Evolutionary conservation across 2,113 vertebrate genomes (phyloP), one percentile per base, ranked within the genome.

Genomic region (Prolemur simus): DNA sequence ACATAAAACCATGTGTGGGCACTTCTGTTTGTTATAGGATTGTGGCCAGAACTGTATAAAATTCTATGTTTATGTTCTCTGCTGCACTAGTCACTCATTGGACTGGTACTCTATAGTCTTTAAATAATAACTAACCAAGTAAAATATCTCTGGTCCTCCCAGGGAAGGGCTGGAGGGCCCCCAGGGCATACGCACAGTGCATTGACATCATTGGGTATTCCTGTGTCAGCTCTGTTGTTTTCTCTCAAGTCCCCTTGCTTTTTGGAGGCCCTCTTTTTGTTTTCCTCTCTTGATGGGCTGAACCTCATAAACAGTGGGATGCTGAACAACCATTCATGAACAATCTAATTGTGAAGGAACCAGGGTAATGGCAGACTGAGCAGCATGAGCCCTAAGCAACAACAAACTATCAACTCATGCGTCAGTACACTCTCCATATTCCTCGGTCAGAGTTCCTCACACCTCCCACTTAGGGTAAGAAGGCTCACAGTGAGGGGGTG

Each of bases 21-120:
- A 87, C 47, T 93, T 93, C 69, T 93, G 82, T 91, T 96, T 74
- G 52, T 83, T 95, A 58, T 0, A 91, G 83, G 29, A 83, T 29
- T 89, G 68, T 76, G 95, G 89, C 92, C 83, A 95, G 89, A 89
- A 78, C 63, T 87, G 54, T 49, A 87, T 91, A 83, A 82, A 93
- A 94, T 56, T 69, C 89, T 77, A n/a, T 89, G 71, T 85, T 97
- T 90, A 90, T 94, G 73, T 69, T 94, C 96, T 56, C 64, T 81
- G 66, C 7, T 68, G 54, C 68, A 90, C 37, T 58, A 69, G 66
- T 49, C 45, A 76, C 42, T 77, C 91, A 82, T 3, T 88, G 89
- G 34, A 49, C 64, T 85, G 91, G 45, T 29, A 90, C 60, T 78
- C 73, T 29, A 73, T 52, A 66, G 47, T 94, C 32, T 91, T 91